Conservation (phyloP, 2,113 vertebrate genomes). For the Gadus macrocephalus region DNA sequence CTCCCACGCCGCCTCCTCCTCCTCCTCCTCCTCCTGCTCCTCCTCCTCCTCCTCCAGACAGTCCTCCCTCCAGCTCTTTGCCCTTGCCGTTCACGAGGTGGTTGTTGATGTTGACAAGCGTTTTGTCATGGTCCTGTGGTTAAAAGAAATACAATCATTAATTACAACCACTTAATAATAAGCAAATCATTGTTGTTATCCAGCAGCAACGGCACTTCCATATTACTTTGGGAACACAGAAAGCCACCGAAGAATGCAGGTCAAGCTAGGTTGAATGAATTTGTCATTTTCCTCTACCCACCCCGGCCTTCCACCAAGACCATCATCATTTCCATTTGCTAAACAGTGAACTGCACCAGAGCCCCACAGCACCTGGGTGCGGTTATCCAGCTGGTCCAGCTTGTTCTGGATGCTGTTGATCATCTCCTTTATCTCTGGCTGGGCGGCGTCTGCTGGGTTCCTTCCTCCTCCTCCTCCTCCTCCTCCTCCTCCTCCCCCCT, state of each 20-base stretch:
- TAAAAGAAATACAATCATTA: no score
- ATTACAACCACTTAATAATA: no score
- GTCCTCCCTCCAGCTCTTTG: conserved; percentile 37
- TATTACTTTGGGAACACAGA: no score
- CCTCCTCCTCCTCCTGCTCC: not conserved
- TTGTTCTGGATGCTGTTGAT: conserved; percentile 85
- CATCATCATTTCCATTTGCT: no score
- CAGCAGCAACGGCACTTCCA: no score
- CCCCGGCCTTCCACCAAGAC: no score
- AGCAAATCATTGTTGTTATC: no score
- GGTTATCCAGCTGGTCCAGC: conserved; percentile 84
- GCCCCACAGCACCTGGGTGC: conserved; percentile 64
- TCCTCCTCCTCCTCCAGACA: conserved; percentile 32
- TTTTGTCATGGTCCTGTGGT: conserved; percentile 75
- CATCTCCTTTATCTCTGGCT: conserved; percentile 83
- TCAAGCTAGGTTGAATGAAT: no score
- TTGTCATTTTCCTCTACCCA: no score
- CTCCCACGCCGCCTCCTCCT: conserved; percentile 33
- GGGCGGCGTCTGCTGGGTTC: conserved; percentile 79
- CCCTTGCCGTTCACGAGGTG: conserved; percentile 71
- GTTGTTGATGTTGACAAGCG: conserved; percentile 78
- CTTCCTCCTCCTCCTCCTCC: conserved; percentile 47
- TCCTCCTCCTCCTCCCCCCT: conserved; percentile 21
- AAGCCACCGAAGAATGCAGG: no score
- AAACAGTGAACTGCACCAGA: no score